Base-by-base conservation (phyloP, 2,888 invertebrate species). In the Lepidocyrtoides sp. region DNA sequence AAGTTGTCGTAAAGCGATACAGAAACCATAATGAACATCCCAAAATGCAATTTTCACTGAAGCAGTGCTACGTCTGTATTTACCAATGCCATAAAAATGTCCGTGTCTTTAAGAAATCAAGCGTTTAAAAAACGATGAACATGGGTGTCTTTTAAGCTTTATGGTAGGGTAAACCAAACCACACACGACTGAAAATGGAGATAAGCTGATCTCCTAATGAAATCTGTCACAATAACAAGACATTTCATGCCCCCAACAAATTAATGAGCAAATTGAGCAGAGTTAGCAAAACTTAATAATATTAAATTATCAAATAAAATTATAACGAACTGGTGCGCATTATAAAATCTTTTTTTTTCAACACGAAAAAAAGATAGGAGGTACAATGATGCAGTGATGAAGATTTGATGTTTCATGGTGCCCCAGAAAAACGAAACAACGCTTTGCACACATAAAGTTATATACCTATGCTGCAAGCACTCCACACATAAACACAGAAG, bases 221-320 rank as follows among this genome's bases (percentile, higher is more conserved):
- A 66, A 75, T n/a, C 12, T 86, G 85, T 86, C 85, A 86, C 41
- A 32, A 32, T 86, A 86, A 86, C 85, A 86, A 86, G 85, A 75
- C 75, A 36, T 75, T 66, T 69, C 75, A 44, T 69, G 60, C 75
- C 54, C 57, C n/a, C 26, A 86, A 75, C 75, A 86, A 86, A 86
- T 86, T 72, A 75, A 72, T 75, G 75, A 44, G 41, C 75, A 57
- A 86, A 86, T 86, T 60, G 85, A 75, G 60, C 12, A 32, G 57
- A 54, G 57, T 57, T 72, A 29, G 75, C 60, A 60, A 86, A 75
- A 86, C 26, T 23, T 75, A 75, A 72, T 72, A 72, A 75, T 75
- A 86, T 86, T 85, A 85, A 85, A 85, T 85, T 86, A 86, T 86
- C 85, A 86, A 86, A 86, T 86, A 41, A 44, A 86, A 86, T 75